Conservation (phyloP, 2,797 vertebrate species). For the Caiman crocodilus region DNA sequence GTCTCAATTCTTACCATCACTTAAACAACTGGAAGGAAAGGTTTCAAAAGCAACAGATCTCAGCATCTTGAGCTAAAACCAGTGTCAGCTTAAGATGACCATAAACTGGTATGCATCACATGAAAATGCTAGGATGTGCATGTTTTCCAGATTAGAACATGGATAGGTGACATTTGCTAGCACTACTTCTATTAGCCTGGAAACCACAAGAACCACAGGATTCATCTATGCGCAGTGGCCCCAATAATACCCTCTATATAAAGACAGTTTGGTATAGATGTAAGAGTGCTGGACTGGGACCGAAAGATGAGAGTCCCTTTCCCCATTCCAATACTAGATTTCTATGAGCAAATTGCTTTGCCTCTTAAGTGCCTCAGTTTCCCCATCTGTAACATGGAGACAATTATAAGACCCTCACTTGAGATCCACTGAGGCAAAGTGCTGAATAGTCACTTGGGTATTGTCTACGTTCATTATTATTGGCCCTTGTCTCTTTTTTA, state of each 20-base stretch:
- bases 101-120: too few species aligned
- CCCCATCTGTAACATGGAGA: neutral
- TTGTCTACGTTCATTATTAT: neutral
- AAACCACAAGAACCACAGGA: neutral
- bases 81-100: too few species aligned
- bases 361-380: neutral
- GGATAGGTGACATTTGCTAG: too few species aligned
- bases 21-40: neutral
- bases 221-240: neutral
- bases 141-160: too few species aligned
- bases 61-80: too few species aligned
- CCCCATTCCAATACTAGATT: neutral
- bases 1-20: neutral
- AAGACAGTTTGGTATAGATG: neutral
- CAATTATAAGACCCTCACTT: neutral
- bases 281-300: neutral
- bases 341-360: neutral
- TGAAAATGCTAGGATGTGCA: too few species aligned
- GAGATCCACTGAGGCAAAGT: neutral
- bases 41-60: neutral
- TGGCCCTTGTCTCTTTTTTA: neutral
- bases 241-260: neutral
- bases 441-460: neutral
- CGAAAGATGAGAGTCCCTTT: neutral
- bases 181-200: neutral